phyloP scores from a whole-genome alignment of 2,113 vertebrate species.

The Sigmodon hispidus region DNA sequence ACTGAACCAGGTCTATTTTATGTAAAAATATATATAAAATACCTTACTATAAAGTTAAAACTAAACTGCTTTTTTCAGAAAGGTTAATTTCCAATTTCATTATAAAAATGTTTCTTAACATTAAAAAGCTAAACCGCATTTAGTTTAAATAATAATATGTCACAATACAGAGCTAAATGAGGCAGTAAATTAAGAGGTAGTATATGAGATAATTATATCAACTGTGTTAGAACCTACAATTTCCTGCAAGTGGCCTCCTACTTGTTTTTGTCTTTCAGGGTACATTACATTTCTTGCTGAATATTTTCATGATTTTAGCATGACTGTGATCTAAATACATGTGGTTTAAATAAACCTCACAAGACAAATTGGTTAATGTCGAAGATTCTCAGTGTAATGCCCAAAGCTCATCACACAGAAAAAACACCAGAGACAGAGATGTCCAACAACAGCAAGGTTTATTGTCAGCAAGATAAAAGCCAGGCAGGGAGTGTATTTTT shows the following conservation, averaged over 20 bases:
- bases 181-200: conserved; percentile 7
- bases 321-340: not conserved
- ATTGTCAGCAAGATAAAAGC: too few relatives aligned
- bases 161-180: not conserved
- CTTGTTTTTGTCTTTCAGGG: not conserved
- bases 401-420: too few relatives aligned
- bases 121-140: conserved; percentile 26
- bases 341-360: not conserved
- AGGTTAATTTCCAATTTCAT: conserved; percentile 57
- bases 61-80: not conserved
- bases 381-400: too few relatives aligned
- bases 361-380: not conserved
- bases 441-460: too few relatives aligned
- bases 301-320: conserved; percentile 23
- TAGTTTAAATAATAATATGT: conserved; percentile 24
- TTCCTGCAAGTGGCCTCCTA: not conserved
- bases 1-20: not conserved
- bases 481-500: too few relatives aligned
- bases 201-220: not conserved
- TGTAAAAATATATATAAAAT: not conserved
- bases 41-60: conserved; percentile 4
- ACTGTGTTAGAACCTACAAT: conserved; percentile 6
- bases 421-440: too few relatives aligned
- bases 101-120: conserved; percentile 29
- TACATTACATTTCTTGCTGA: not conserved